Conservation (phyloP, 2,113 vertebrate genomes). For the Actenoides lindsayi region DNA sequence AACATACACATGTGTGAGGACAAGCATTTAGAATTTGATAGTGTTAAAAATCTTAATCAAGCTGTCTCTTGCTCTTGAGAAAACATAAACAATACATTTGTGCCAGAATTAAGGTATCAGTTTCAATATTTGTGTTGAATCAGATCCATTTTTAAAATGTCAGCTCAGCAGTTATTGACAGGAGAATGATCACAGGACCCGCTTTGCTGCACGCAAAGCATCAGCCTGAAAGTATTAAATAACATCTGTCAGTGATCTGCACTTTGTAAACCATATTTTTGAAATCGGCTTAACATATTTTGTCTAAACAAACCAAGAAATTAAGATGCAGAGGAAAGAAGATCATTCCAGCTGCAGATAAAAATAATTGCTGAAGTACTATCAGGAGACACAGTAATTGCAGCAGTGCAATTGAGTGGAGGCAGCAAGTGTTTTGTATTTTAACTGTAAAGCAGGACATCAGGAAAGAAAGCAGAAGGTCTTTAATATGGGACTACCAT, state of each 20-base stretch:
- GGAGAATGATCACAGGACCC: not conserved
- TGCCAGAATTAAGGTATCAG: not conserved
- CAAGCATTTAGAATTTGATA: not conserved
- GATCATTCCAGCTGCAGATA: slow-evolving; percentile 51
- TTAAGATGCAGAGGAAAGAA: slow-evolving; percentile 22
- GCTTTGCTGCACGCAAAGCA: not conserved
- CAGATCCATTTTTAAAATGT: slow-evolving; percentile 4
- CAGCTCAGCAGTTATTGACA: not conserved
- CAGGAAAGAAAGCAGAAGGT: slow-evolving; percentile 52
- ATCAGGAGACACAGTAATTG: slow-evolving; percentile 12
- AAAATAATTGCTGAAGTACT: slow-evolving; percentile 57
- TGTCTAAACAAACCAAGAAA: slow-evolving; percentile 57
- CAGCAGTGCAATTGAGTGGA: slow-evolving; percentile 26
- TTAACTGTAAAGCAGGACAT: slow-evolving; percentile 15
- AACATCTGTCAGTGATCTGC: slow-evolving; percentile 42
- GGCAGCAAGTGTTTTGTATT: slow-evolving; percentile 53
- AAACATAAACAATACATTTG: not conserved
- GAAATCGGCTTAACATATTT: slow-evolving; percentile 45
- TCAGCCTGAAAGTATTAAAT: slow-evolving; percentile 20
- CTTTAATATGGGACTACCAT: slow-evolving; percentile 50
- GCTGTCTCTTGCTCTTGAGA: not conserved
- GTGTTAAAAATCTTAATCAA: not conserved
- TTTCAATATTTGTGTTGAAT: slow-evolving; percentile 33
- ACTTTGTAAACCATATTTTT: slow-evolving; percentile 36
- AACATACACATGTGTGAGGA: rapidly evolving